Evolutionary conservation across 2,113 vertebrate genomes (phyloP).

Genomic region (Bubo bubo): DNA sequence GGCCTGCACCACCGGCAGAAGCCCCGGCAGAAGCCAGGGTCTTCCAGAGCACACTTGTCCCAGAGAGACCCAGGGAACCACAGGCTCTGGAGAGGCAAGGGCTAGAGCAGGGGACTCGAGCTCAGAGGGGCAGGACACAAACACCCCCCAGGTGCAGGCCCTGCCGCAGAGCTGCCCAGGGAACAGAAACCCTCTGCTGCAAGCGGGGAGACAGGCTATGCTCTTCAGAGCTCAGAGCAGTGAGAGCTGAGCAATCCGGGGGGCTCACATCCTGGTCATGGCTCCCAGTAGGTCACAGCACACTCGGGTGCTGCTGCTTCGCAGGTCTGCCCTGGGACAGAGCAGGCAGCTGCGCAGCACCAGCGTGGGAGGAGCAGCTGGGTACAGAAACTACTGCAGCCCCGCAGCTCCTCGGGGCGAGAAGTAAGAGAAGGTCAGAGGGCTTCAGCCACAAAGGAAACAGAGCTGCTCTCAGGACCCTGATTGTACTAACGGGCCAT

Average conservation of each 20-base stretch:
- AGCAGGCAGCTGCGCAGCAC: background rate
- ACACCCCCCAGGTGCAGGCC: accelerated
- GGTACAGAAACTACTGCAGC: background rate
- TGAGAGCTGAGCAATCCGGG: background rate
- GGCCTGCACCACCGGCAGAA: background rate
- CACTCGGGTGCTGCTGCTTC: background rate
- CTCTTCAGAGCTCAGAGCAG: background rate
- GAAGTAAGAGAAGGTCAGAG: background rate
- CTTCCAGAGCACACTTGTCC: background rate
- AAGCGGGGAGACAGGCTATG: background rate
- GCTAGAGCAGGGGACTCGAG: background rate
- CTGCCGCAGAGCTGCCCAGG: background rate
- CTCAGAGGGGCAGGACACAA: background rate
- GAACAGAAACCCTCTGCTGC: background rate
- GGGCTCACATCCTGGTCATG: background rate
- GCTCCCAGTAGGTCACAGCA: background rate
- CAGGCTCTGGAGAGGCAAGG: background rate
- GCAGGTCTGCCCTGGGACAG: background rate
- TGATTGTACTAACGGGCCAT: background rate
- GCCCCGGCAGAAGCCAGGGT: background rate
- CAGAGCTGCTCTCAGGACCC: background rate
- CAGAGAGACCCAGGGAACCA: background rate
- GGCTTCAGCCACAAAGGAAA: background rate
- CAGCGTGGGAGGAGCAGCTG: background rate
- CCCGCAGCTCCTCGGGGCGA: background rate